Conservation (phyloP, 2,113 vertebrate genomes). For the Calypte anna region DNA sequence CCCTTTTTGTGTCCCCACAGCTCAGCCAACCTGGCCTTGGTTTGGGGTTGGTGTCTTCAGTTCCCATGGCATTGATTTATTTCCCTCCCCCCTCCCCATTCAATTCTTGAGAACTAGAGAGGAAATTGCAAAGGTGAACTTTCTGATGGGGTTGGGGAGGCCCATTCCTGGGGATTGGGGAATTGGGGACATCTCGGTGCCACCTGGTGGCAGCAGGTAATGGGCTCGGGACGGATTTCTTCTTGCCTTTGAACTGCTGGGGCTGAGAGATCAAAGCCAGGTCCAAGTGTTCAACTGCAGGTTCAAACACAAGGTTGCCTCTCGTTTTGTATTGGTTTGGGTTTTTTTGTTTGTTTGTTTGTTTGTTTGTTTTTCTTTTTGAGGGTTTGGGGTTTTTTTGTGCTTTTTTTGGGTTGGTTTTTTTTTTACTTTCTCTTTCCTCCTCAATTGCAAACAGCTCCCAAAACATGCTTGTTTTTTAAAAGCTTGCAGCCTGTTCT, state of each 20-base stretch:
- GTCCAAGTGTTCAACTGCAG: background rate
- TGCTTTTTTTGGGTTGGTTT: too few species aligned
- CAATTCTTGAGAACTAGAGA: background rate
- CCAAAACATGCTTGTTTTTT: background rate
- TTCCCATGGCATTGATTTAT: background rate
- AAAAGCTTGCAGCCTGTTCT: background rate
- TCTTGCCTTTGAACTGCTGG: background rate
- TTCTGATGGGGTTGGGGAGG: background rate
- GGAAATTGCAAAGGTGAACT: background rate
- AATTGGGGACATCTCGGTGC: slow-evolving; percentile 37
- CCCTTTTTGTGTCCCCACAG: background rate
- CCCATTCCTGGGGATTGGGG: background rate
- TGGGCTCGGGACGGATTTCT: background rate
- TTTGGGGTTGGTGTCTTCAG: background rate
- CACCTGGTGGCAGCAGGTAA: slow-evolving; percentile 68
- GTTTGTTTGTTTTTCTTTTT: too few species aligned
- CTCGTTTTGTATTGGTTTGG: background rate
- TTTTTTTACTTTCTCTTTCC: background rate
- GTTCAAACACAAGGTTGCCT: background rate
- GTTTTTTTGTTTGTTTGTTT: too few species aligned
- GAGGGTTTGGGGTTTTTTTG: too few species aligned
- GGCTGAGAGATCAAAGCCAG: background rate
- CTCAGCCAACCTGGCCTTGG: background rate
- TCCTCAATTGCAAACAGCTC: background rate
- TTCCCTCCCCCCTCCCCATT: background rate